Evolutionary conservation across 1,140 invertebrate genomes (phyloP).

Genomic region (Leguminivora glycinivorella): DNA sequence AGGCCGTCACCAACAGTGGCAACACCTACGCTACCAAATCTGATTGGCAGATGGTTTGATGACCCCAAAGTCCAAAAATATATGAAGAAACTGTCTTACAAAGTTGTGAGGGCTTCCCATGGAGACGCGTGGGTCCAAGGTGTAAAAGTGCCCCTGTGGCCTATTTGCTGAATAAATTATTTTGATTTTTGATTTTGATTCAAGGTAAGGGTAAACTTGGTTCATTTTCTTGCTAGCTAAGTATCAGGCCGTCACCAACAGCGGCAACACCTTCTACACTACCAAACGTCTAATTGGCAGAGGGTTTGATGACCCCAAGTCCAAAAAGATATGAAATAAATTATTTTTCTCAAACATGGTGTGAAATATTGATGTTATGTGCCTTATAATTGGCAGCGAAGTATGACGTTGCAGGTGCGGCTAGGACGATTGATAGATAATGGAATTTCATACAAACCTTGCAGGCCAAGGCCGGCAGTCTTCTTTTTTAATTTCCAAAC

Average conservation of each 20-base stretch:
- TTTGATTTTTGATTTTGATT: too few relatives aligned
- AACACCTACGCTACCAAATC: constrained; percentile 99
- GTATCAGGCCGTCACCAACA: constrained; percentile 99
- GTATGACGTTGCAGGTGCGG: too few relatives aligned
- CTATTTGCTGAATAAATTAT: too few relatives aligned
- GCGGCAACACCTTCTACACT: constrained; percentile 98
- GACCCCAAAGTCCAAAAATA: constrained; percentile 91
- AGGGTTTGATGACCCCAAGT: constrained; percentile 96
- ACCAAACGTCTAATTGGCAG: constrained; percentile 99
- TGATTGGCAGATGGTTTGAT: constrained; percentile 97
- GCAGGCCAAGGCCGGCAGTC: too few relatives aligned
- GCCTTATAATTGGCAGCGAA: too few relatives aligned
- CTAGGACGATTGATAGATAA: too few relatives aligned
- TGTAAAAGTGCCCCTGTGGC: too few relatives aligned
- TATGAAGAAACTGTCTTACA: constrained; percentile 96
- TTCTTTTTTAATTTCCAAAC: too few relatives aligned
- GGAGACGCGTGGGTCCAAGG: constrained; percentile 99
- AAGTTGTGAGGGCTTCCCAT: constrained; percentile 98
- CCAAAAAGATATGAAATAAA: constrained; percentile 86
- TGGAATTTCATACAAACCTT: too few relatives aligned
- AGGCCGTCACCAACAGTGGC: constrained; percentile 98
- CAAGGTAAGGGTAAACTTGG: too few relatives aligned
- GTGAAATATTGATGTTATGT: too few relatives aligned
- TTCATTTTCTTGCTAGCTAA: constrained; percentile 99
- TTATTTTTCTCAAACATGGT: too few relatives aligned